Percentiles rank a stretch among this genome's conserved stretches.
phyloP scores from a whole-genome alignment of 1,140 invertebrate species.

The Drosophila miranda region DNA sequence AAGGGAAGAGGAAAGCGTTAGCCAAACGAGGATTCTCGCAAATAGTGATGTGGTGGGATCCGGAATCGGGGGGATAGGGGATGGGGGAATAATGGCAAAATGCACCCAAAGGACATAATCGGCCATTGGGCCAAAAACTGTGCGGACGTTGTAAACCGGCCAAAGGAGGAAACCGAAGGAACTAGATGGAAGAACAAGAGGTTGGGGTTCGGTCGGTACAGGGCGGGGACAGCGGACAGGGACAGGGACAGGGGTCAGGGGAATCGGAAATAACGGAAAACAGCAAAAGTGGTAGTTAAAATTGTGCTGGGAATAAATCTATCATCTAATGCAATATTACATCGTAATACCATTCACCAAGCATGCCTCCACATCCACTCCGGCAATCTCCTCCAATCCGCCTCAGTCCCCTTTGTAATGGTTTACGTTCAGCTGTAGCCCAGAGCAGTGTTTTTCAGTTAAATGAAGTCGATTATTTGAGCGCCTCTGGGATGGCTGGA shows the following conservation, averaged over 20 bases:
- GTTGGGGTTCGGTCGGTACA: too few relatives aligned
- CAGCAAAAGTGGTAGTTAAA: conserved; percentile 72
- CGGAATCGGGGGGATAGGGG: background rate
- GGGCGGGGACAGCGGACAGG: too few relatives aligned
- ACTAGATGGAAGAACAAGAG: conserved; percentile 12
- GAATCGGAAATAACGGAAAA: conserved; percentile 50
- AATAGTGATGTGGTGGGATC: background rate
- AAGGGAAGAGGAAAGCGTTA: conserved; percentile 10
- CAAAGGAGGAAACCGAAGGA: conserved; percentile 16
- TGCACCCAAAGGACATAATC: conserved; percentile 77
- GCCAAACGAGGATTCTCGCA: conserved; percentile 5
- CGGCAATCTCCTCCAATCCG: background rate
- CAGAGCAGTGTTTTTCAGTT: conserved; percentile 55
- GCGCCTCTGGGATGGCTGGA: conserved; percentile 50
- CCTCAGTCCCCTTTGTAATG: conserved; percentile 2
- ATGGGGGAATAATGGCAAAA: conserved; percentile 54
- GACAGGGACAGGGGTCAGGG: conserved; percentile 1
- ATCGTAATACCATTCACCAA: conserved; percentile 58
- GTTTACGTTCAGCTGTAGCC: conserved; percentile 36
- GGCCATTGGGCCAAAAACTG: conserved; percentile 67
- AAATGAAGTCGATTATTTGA: conserved; percentile 77
- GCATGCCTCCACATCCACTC: conserved; percentile 1
- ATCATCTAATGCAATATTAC: conserved; percentile 80
- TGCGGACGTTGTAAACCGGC: conserved; percentile 72
- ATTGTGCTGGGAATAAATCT: conserved; percentile 79